Conservation (phyloP, 2,888 invertebrate species). For the Catotricha subobsoleta region DNA sequence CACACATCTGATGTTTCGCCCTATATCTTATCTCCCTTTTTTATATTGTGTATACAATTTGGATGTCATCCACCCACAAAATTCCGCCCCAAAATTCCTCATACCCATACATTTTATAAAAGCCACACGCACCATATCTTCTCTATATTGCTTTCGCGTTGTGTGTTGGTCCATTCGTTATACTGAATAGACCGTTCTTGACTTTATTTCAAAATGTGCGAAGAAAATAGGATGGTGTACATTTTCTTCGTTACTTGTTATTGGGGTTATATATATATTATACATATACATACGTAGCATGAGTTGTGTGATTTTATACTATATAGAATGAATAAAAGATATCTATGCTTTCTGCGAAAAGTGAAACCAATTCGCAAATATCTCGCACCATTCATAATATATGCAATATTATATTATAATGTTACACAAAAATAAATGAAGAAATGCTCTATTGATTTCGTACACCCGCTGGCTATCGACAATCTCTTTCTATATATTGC, state of each 20-base stretch:
- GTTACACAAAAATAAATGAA: neutral
- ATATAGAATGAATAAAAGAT: neutral
- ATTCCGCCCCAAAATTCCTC: neutral
- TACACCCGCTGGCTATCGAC: neutral
- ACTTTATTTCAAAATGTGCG: neutral
- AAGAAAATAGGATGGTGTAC: neutral
- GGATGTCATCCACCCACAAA: neutral
- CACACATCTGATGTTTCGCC: neutral
- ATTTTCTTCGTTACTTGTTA: too few relatives aligned
- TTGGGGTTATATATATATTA: too few relatives aligned
- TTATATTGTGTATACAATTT: neutral
- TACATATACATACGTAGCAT: too few relatives aligned
- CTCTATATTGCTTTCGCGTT: too few relatives aligned
- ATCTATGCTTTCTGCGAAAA: neutral
- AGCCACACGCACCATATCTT: neutral
- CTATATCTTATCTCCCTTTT: neutral
- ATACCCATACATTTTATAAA: too few relatives aligned
- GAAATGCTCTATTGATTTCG: neutral
- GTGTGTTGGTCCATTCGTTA: neutral
- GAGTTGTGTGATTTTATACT: neutral
- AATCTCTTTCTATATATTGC: neutral
- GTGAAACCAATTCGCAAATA: neutral
- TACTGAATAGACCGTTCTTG: neutral
- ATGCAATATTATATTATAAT: neutral
- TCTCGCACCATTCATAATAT: neutral